Base-by-base conservation (phyloP, 2,113 vertebrate genomes). In the Kryptolebias marmoratus region DNA sequence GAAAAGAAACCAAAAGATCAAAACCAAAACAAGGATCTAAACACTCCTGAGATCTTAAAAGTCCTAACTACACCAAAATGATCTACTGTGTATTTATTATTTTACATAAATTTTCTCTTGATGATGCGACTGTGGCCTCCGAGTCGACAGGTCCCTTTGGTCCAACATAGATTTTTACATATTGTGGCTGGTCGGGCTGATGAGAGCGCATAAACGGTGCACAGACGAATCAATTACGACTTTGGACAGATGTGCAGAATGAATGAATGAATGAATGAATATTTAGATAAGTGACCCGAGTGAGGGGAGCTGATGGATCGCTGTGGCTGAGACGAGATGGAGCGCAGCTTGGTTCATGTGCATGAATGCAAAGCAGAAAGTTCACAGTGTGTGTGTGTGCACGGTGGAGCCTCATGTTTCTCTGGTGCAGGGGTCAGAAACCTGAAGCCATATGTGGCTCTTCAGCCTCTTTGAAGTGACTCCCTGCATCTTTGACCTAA, bases 101-200 rank as follows among this genome's bases (percentile, higher is more conserved):
- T 48, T 48, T 13, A 13, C 13, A 15, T 15, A 11, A 49, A 16
- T 36, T 11, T 39, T n/a, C 54, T 5, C 11, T 16, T n/a, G 56
- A n/a, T 55, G 30, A 2, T 32, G 22, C 44, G 36, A 55, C 32
- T 36, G 32, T 36, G 32, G 32, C 32, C 32, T 14, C 45, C 45
- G 0, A 4, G 4, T 76, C 68, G 22, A 27, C 55, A n/a, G 71
- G 65, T 11, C 50, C 72, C 50, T 18, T 71, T 28, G 32, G 48
- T n/a, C 75, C 71, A 62, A 14, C 59, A 79, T 85, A 68, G 80
- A 85, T 88, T 87, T 87, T 79, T 52, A 77, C 69, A 77, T 79
- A 55, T 75, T 64, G 60, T 71, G 28, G 57, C 64, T 31, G 36
- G 42, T 75, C 52, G 63, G 28, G 57, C 64, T 31, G 36, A 47